phyloP scores from a whole-genome alignment of 2,113 vertebrate species.

The Pandion haliaetus region DNA sequence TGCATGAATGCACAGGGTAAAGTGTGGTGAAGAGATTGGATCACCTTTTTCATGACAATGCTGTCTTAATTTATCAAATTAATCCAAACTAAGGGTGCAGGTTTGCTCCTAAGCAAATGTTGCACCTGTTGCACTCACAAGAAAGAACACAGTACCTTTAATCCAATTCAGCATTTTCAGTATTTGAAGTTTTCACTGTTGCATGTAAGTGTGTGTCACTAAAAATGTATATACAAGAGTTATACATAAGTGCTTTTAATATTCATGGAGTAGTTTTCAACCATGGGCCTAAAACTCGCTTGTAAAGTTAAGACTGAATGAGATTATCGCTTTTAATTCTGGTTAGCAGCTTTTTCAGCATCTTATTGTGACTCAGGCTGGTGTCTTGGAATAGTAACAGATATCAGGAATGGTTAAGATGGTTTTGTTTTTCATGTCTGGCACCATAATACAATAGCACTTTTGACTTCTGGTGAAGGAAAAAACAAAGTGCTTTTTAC shows the following conservation, averaged over 20 bases:
- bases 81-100: not conserved
- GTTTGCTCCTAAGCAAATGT: not conserved
- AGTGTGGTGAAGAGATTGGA: not conserved
- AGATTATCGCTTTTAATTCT: not conserved
- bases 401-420: not conserved
- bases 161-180: not conserved
- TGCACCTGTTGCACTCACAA: not conserved
- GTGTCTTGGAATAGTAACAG: not conserved
- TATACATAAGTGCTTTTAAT: not conserved
- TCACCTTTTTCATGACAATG: not conserved
- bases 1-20: not conserved
- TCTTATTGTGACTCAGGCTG: not conserved
- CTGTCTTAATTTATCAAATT: not conserved
- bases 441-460: not conserved
- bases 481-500: conserved; percentile 48
- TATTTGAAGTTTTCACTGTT: not conserved
- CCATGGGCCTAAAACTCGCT: not conserved
- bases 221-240: not conserved
- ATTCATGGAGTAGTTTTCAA: not conserved
- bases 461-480: conserved; percentile 7
- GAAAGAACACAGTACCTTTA: not conserved
- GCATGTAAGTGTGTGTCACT: not conserved
- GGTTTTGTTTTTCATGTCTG: not conserved
- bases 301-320: not conserved
- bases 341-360: not conserved